Conservation (phyloP, 2,797 vertebrate species). For the Bovichtus diacanthus region DNA sequence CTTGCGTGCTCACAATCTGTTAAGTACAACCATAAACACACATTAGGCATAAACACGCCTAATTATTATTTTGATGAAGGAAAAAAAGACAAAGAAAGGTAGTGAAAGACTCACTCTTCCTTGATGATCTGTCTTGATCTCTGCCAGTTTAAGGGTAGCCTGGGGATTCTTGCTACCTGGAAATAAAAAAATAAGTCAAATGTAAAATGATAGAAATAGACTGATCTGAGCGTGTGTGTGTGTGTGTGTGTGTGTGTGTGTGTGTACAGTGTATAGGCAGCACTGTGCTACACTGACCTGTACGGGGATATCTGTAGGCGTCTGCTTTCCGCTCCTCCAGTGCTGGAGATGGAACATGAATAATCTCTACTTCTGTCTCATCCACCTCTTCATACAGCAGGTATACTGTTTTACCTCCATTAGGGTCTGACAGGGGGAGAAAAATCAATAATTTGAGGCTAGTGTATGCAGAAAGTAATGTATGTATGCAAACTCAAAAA, state of each 20-base stretch:
- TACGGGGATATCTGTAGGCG: constrained; percentile 96
- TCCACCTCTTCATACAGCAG: constrained; percentile 97
- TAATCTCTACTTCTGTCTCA: constrained; percentile 96
- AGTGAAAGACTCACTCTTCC: constrained; percentile 86
- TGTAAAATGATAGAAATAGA: neutral
- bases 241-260: neutral
- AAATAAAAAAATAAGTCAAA: constrained; percentile 1
- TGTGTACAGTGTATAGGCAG: neutral
- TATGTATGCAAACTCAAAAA: neutral
- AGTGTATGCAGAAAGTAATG: neutral
- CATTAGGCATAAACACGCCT: neutral
- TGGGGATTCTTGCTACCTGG: constrained; percentile 97
- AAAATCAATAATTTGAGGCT: neutral
- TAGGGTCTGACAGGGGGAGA: constrained; percentile 81
- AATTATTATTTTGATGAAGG: neutral
- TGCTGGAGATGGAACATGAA: constrained; percentile 96
- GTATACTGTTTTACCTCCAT: constrained; percentile 88
- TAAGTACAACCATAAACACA: constrained; percentile 28
- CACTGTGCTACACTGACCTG: constrained; percentile 82
- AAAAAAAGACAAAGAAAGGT: neutral
- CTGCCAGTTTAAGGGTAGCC: constrained; percentile 93
- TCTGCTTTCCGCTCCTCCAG: constrained; percentile 97
- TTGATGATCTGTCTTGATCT: constrained; percentile 91
- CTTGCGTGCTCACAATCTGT: constrained; percentile 90
- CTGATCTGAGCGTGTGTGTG: neutral